Evolutionary conservation across 2,888 invertebrate species (phyloP).

Genomic region (Mesochorus sp.): DNA sequence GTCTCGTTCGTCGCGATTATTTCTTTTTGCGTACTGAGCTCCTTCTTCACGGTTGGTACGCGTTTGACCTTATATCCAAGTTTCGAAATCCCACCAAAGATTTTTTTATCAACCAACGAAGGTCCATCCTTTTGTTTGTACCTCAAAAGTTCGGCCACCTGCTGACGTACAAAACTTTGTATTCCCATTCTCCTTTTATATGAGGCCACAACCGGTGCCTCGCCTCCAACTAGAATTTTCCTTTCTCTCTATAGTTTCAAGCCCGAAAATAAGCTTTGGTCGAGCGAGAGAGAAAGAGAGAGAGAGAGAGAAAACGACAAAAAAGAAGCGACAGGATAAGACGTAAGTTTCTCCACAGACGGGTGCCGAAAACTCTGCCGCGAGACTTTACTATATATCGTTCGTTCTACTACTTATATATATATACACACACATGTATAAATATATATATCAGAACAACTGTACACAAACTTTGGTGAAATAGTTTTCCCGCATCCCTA

Average conservation of each 20-base stretch:
- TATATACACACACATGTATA: conserved; percentile 3
- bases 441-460: conserved; percentile 29
- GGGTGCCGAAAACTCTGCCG: conserved; percentile 45
- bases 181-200: conserved; percentile 17
- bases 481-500: conserved; percentile 29
- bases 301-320: conserved; percentile 6
- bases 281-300: conserved; percentile 7
- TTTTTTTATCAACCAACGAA: conserved; percentile 27
- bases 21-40: conserved; percentile 77
- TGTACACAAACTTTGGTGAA: conserved; percentile 43
- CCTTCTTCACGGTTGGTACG: conserved; percentile 77
- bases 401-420: conserved; percentile 13
- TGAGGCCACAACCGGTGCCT: neutral
- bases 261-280: conserved; percentile 52
- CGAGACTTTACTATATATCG: conserved; percentile 24
- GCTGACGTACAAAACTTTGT: conserved; percentile 57
- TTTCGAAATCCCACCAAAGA: conserved; percentile 32
- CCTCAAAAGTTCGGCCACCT: conserved; percentile 75
- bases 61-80: conserved; percentile 66
- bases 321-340: conserved; percentile 18
- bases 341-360: conserved; percentile 38
- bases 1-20: conserved; percentile 65
- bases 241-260: conserved; percentile 3
- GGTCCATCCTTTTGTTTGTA: conserved; percentile 69
- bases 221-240: conserved; percentile 1